Evolutionary conservation across 2,113 vertebrate genomes (phyloP), one percentile per base, ranked within the genome.

Genomic region (Cisticola juncidis): DNA sequence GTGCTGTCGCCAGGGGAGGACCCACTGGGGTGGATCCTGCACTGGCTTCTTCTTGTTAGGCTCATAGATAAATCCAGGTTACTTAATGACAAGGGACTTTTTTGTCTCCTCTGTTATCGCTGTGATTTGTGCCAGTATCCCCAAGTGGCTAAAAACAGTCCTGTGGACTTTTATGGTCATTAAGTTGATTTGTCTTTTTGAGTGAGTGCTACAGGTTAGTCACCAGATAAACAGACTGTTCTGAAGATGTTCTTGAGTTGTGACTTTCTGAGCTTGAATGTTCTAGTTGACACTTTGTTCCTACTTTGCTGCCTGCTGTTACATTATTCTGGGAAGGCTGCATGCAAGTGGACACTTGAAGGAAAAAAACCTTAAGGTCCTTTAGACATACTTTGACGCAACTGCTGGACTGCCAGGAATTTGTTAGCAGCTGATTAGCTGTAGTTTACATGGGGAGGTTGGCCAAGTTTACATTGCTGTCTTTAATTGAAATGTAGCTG

Each of bases 391-490:
- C 81, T 94, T 79, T 95, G 97, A 97, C 79, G 76, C 83, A 96
- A 86, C 64, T 92, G 72, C 92, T 69, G 86, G 94, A 87, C 88
- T 96, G 91, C 96, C 82, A 82, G 95, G 96, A 97, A 96, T 95
- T 91, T 74, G 91, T 94, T 91, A 82, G 92, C 80, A 92, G 92
- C 93, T 97, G 95, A 96, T 97, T 93, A 85, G 78, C 81, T 88
- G 77, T 66, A 81, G 95, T 97, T 96, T 97, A 95, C 69, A 11
- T 56, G 71, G 72, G 85, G 82, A 96, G 62, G 26, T 29, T 40
- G 83, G 93, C 96, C 96, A 96, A 96, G 96, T 97, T 98, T 97
- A 97, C 93, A 97, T 97, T 97, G 88, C 92, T 96, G 92, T 85
- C 90, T 91, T 94, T 95, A 93, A 96, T 78, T 96, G 92, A 94